Base-by-base conservation (phyloP, 2,888 invertebrate species). In the Drosophila subsilvestris region DNA sequence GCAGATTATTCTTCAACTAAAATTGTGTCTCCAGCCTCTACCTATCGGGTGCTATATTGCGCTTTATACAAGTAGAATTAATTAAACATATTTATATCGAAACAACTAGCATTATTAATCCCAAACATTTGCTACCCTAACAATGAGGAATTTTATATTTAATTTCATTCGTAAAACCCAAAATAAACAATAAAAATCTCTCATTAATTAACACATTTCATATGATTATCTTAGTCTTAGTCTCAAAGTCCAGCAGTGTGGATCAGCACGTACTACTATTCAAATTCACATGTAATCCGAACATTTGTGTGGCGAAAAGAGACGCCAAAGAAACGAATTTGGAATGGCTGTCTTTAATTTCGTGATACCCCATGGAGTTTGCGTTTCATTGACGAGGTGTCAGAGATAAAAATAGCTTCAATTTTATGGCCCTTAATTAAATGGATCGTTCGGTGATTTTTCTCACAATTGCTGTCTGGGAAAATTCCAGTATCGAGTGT, bases 401-500 rank as follows among this genome's bases (percentile, higher is more conserved):
- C 4, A 18, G n/a, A n/a, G 54, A 68, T 86, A 67, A 73, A 81
- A 59, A 84, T 81, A 86, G 65, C 65, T 14, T 14, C 29, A 58
- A 49, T 76, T 51, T 74, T 57, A 68, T 66, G 51, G 48, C 18
- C 12, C 25, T 25, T 29, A 63, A 66, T 37, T 63, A 48, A 25
- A 54, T 55, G 20, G 57, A 27, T 48, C 45, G 27, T 56, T 59
- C 53, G 76, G 86, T 86, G 80, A 73, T 45, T 80, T 80, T 69
- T 73, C 53, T 27, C 50, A 55, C 22, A 66, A 67, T 62, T 49
- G 54, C 8, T 67, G 49, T 65, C 50, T 79, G 83, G 83, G 83
- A 79, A 83, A 84, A 66, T 45, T 66, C 79, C 81, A 29, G 22
- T 51, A 55, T 59, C 27, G 37, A 59, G 51, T 57, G 43, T 51